A percentile compares a stretch with the other conserved stretches of the same genome.
These are phyloP conservation scores for Scaeva pyrastri DNA, from an alignment of 2,888 invertebrate species.

Conservation along the genomic window DNA sequence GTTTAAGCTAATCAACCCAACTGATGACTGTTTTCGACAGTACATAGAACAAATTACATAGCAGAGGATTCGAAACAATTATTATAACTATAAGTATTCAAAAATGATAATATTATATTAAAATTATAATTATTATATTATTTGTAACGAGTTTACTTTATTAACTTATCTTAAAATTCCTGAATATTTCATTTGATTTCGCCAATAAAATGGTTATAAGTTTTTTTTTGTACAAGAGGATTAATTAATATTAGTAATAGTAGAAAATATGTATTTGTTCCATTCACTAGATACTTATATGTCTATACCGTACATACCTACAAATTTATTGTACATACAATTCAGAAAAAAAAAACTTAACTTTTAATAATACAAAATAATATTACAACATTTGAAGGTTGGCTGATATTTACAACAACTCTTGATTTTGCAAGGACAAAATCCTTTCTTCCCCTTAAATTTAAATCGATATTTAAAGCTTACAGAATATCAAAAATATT, in stretches of 20 bases:
- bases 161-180: not conserved
- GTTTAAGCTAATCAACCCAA: too few species aligned
- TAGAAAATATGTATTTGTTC: not conserved
- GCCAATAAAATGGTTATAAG: not conserved
- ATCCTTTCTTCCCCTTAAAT: constrained; percentile 9
- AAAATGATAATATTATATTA: too few species aligned
- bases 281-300: too few species aligned
- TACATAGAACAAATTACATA: too few species aligned
- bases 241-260: not conserved
- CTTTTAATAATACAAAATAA: constrained; percentile 36
- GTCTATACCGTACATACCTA: too few species aligned
- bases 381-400: constrained; percentile 18
- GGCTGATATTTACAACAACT: constrained; percentile 50
- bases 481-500: constrained; percentile 51
- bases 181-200: not conserved
- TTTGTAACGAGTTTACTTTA: not conserved
- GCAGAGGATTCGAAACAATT: too few species aligned
- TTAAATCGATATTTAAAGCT: constrained; percentile 58
- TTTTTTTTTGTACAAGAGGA: constrained; percentile 18
- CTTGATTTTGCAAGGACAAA: not conserved
- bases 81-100: too few species aligned
- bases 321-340: not conserved
- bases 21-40: too few species aligned
- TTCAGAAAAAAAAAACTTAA: constrained; percentile 48
- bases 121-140: too few species aligned